These are phyloP conservation scores for Aproaerema taeniolella DNA, from an alignment of 2,888 invertebrate genomes.

Conservation along the genomic window DNA sequence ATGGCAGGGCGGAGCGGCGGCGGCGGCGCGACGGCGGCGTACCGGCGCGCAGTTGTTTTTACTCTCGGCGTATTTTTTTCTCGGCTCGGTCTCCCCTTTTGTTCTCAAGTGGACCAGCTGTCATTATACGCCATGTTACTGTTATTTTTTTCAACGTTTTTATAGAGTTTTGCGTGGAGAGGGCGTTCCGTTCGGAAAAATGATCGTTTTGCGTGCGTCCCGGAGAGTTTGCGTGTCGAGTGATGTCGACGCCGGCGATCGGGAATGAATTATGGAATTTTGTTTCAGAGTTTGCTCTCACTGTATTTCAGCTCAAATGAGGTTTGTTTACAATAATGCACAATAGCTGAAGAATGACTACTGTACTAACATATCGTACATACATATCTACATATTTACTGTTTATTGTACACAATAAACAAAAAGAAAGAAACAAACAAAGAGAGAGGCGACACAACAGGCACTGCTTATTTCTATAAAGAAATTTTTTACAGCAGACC, in stretches of 20 bases:
- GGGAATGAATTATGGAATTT: slow-evolving; percentile 66
- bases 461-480: no score
- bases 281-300: slow-evolving; percentile 46
- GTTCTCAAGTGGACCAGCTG: slow-evolving; percentile 79
- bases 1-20: slow-evolving; percentile 49
- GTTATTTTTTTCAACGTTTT: slow-evolving; percentile 76
- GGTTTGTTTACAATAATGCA: slow-evolving; percentile 32
- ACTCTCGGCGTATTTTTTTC: slow-evolving; percentile 74
- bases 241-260: slow-evolving; percentile 61
- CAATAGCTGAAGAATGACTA: no score
- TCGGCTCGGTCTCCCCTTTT: slow-evolving; percentile 74
- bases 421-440: no score
- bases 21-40: slow-evolving; percentile 24
- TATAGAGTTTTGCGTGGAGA: slow-evolving; percentile 73
- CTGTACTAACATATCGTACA: no score
- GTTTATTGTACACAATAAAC: no score
- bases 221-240: slow-evolving; percentile 68
- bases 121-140: slow-evolving; percentile 79
- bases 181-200: slow-evolving; percentile 75
- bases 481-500: no score
- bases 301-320: slow-evolving; percentile 41
- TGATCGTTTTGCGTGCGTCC: slow-evolving; percentile 76
- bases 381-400: no score
- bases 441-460: no score
- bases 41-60: slow-evolving; percentile 66